Percentiles rank a stretch among this genome's conserved stretches.
phyloP scores from a whole-genome alignment of 2,113 vertebrate species.

The Pantherophis guttatus region DNA sequence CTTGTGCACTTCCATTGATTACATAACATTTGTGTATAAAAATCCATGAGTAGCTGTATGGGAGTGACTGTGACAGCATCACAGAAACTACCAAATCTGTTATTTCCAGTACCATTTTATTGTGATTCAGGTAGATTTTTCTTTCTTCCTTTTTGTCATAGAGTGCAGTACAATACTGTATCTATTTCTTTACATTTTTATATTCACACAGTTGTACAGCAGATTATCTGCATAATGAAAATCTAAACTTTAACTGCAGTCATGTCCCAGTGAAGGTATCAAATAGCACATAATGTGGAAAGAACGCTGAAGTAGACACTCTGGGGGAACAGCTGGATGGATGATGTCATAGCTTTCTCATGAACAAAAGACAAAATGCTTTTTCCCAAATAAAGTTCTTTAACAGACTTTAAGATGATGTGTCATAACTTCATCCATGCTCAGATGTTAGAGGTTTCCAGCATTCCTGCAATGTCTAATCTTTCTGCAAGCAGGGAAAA shows the following conservation, averaged over 20 bases:
- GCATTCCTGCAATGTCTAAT: not conserved
- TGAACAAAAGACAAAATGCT: not conserved
- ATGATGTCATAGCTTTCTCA: not conserved
- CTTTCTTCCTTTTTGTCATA: not conserved
- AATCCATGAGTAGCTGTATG: not conserved
- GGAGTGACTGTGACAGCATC: not conserved
- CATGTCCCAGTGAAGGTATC: not conserved
- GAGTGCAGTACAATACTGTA: not conserved
- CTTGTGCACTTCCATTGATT: not conserved
- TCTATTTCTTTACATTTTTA: not conserved
- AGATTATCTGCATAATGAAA: not conserved
- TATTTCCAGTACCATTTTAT: not conserved
- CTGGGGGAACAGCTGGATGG: not conserved
- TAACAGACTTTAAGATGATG: not conserved
- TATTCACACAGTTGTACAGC: not conserved
- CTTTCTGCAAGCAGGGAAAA: not conserved
- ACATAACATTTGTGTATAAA: slow-evolving; percentile 8
- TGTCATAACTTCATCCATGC: not conserved
- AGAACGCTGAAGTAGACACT: not conserved
- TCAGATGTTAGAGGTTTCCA: not conserved
- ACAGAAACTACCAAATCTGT: not conserved
- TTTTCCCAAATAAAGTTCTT: not conserved
- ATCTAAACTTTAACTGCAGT: no score
- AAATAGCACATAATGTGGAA: not conserved
- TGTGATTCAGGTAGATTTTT: not conserved